Conservation (phyloP, 2,797 vertebrate species). For the Amphiprion clarkii region DNA sequence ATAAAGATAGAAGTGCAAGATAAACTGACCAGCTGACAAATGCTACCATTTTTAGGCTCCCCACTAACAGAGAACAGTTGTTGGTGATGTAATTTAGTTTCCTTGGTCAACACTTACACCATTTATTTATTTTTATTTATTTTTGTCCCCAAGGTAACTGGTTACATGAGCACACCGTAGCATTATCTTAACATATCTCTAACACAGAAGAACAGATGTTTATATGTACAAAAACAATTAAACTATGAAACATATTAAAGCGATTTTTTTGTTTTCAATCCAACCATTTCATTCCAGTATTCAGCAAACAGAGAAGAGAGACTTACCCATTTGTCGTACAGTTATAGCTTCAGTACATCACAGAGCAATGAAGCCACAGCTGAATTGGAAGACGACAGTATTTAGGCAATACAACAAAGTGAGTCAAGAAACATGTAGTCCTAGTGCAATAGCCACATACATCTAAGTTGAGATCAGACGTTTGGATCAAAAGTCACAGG, state of each 20-base stretch:
- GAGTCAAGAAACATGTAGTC: conserved; percentile 17
- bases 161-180: neutral
- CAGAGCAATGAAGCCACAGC: conserved; percentile 27
- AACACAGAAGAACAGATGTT: neutral
- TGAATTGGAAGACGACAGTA: conserved; percentile 12
- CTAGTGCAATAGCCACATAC: neutral
- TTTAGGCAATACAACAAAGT: conserved; percentile 5
- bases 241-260: too few relatives aligned
- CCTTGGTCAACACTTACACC: neutral
- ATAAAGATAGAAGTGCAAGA: neutral
- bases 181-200: neutral
- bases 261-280: neutral
- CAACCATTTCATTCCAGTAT: neutral
- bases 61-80: neutral
- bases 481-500: neutral
- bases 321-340: neutral
- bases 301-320: neutral
- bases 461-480: neutral
- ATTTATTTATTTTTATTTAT: neutral
- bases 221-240: neutral
- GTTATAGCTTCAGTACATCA: conserved; percentile 1
- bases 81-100: neutral
- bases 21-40: neutral
- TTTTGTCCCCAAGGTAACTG: neutral
- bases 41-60: neutral